Conservation (phyloP, 2,888 invertebrate genomes). For the Harpalus rubripes region DNA sequence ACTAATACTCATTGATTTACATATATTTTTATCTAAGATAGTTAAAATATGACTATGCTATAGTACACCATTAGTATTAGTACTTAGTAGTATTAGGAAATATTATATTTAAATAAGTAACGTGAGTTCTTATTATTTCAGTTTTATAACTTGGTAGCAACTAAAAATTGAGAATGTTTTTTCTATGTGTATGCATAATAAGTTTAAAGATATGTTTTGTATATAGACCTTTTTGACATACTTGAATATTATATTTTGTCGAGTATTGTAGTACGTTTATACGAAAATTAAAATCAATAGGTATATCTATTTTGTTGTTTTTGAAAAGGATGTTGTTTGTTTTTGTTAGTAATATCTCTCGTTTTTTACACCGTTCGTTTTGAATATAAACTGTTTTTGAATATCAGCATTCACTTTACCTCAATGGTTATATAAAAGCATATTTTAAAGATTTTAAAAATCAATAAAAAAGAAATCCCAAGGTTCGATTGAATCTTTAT, state of each 20-base stretch:
- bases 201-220: too few relatives aligned
- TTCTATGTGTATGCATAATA: too few relatives aligned
- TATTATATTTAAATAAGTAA: too few relatives aligned
- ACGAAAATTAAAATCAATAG: neutral
- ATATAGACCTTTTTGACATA: neutral
- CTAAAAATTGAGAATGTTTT: too few relatives aligned
- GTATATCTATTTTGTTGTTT: neutral
- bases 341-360: neutral
- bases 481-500: conserved; percentile 35
- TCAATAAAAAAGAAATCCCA: conserved; percentile 47
- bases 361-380: conserved; percentile 13
- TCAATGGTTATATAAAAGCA: conserved; percentile 37
- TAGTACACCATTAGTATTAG: too few relatives aligned
- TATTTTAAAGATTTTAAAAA: conserved; percentile 46
- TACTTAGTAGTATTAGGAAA: too few relatives aligned
- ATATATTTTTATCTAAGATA: too few relatives aligned
- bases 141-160: too few relatives aligned
- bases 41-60: too few relatives aligned
- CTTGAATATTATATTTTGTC: neutral
- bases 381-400: conserved; percentile 26
- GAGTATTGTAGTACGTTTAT: neutral
- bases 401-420: conserved; percentile 13
- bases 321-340: conserved; percentile 3
- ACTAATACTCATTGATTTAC: too few relatives aligned
- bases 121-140: too few relatives aligned